A percentile compares a stretch with the other conserved stretches of the same genome.
Evolutionary conservation across 2,888 invertebrate species (phyloP).

Genomic region (Coleophora deauratella): DNA sequence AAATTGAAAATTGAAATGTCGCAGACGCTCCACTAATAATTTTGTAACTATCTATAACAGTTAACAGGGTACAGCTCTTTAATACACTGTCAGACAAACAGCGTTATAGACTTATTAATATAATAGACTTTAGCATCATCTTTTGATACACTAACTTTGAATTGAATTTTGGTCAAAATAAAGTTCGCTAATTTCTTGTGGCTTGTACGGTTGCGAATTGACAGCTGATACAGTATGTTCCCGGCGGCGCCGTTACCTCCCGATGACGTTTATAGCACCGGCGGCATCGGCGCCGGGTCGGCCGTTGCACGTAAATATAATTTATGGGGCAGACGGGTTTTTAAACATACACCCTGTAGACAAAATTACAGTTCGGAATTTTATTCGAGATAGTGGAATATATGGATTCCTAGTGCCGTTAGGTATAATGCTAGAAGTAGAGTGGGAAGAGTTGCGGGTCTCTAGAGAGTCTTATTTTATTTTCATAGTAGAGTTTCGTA

Average conservation of each 20-base stretch:
- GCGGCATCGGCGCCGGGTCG: conserved; percentile 23
- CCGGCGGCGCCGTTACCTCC: conserved; percentile 40
- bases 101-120: no score
- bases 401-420: background rate
- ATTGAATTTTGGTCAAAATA: no score
- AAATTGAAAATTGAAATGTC: no score
- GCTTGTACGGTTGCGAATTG: conserved; percentile 15
- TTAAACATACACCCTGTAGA: conserved; percentile 8
- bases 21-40: no score
- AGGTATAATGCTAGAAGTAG: no score
- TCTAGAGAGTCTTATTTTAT: background rate
- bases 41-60: no score
- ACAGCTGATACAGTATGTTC: conserved; percentile 38
- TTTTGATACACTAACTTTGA: no score
- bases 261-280: conserved; percentile 46
- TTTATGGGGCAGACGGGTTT: conserved; percentile 22
- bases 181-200: conserved; percentile 1
- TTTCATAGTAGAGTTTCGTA: background rate
- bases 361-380: conserved; percentile 9
- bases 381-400: conserved; percentile 13
- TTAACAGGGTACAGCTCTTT: no score
- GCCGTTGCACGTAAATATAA: conserved; percentile 28
- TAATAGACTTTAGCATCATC: no score
- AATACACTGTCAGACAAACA: no score
- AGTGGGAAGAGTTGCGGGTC: background rate